phyloP scores from a whole-genome alignment of 1,140 invertebrate genomes.

The Caenorhabditis remanei region DNA sequence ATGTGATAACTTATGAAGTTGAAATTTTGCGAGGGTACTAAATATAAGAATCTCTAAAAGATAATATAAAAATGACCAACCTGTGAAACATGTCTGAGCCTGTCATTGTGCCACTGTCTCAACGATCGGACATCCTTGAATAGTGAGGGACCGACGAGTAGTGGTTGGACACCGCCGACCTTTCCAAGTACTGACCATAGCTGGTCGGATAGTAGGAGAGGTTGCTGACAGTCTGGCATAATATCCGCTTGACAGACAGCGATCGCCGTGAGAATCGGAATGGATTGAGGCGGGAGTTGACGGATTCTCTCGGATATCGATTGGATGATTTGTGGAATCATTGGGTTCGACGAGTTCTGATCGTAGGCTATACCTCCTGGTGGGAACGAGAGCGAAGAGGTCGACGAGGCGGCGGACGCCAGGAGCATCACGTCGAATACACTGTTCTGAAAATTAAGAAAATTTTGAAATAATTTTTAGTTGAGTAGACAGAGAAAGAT shows the following conservation, averaged over 20 bases:
- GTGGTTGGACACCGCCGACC: conserved; percentile 9
- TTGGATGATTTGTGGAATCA: conserved; percentile 33
- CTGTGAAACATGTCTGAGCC: neutral
- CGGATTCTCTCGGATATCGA: conserved; percentile 52
- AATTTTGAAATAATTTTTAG: neutral
- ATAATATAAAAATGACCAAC: conserved; percentile 5
- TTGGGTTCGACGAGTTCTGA: neutral
- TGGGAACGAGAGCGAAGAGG: neutral
- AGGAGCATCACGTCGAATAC: conserved; percentile 56
- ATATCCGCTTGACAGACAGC: conserved; percentile 23
- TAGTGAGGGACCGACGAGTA: neutral
- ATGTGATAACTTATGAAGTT: neutral
- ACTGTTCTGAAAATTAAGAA: conserved; percentile 30
- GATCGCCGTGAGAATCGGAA: conserved; percentile 32
- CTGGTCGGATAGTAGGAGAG: conserved; percentile 5
- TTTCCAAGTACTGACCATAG: conserved; percentile 46
- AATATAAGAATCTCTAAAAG: neutral
- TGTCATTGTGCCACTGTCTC: conserved; percentile 56
- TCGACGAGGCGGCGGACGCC: neutral
- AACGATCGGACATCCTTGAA: conserved; percentile 30
- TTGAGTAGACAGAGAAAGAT: no score
- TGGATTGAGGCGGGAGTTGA: neutral
- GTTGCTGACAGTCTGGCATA: conserved; percentile 24
- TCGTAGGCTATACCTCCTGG: neutral
- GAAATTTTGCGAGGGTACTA: neutral